Percentiles rank a stretch among this genome's conserved stretches.
These are phyloP conservation scores for Cyanistes caeruleus DNA, from an alignment of 2,113 vertebrate genomes.

Conservation along the genomic window DNA sequence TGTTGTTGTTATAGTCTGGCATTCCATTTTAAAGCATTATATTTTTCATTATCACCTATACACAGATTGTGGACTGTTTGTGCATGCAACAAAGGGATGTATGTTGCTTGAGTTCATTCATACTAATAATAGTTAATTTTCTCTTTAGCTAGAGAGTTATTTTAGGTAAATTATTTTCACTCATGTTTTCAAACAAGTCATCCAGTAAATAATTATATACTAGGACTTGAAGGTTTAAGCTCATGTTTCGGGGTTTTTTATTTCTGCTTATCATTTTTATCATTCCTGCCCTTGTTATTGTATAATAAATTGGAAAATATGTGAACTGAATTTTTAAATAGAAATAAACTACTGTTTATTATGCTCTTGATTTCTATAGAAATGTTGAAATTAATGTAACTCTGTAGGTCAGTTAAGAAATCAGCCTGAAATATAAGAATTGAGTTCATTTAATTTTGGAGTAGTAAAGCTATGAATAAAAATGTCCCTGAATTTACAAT, in stretches of 20 bases:
- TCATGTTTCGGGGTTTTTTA: not conserved
- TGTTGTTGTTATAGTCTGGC: not conserved
- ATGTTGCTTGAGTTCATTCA: not conserved
- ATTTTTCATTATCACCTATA: not conserved
- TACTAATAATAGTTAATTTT: not conserved
- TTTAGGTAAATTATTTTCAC: not conserved
- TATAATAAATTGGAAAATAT: not conserved
- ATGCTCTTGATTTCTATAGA: not conserved
- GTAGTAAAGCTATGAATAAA: not conserved
- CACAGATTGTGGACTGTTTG: not conserved
- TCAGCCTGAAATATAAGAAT: not conserved
- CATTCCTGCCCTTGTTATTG: fast-evolving
- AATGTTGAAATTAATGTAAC: not conserved
- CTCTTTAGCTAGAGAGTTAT: not conserved
- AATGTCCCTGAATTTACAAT: not conserved
- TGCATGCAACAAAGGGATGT: not conserved
- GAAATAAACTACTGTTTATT: not conserved
- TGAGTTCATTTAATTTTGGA: not conserved
- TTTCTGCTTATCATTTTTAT: not conserved
- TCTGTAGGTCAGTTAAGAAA: not conserved
- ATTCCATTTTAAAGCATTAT: not conserved
- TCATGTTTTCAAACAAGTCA: not conserved
- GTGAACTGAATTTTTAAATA: not conserved
- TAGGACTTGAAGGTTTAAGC: not conserved
- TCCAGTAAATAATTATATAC: not conserved